Conservation (phyloP, 2,888 invertebrate genomes). For the Chrysodeixis includens region DNA sequence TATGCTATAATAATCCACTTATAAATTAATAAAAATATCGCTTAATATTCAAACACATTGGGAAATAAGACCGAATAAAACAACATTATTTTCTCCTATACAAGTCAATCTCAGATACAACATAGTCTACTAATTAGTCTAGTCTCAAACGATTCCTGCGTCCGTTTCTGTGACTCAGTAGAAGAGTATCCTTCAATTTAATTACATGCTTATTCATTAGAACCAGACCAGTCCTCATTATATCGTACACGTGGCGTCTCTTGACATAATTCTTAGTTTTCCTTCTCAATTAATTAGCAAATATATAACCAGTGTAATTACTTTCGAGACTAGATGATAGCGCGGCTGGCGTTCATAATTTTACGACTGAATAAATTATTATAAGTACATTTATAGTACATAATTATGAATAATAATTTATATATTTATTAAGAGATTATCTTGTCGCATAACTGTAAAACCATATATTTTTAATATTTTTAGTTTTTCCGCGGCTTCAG, state of each 20-base stretch:
- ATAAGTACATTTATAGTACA: too few relatives aligned
- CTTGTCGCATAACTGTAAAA: too few relatives aligned
- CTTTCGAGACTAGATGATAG: neutral
- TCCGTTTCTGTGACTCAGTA: neutral
- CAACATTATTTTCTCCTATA: too few relatives aligned
- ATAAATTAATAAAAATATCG: too few relatives aligned
- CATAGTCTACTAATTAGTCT: neutral
- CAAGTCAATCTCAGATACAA: too few relatives aligned
- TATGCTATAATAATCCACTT: too few relatives aligned
- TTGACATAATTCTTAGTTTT: neutral
- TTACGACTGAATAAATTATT: neutral
- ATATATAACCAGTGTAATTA: slow-evolving; percentile 1
- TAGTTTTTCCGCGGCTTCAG: too few relatives aligned
- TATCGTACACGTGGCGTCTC: neutral
- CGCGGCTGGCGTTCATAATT: slow-evolving; percentile 4
- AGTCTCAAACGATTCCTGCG: neutral
- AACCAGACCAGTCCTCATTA: neutral
- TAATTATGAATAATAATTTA: too few relatives aligned
- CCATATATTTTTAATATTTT: too few relatives aligned
- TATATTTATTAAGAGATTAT: too few relatives aligned
- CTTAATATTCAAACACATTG: too few relatives aligned
- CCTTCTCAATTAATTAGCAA: neutral
- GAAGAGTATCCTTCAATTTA: neutral
- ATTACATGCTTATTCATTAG: neutral
- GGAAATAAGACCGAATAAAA: too few relatives aligned